Percentiles rank a stretch among this genome's conserved stretches.
These are phyloP conservation scores for Synanthedon myopaeformis DNA, from an alignment of 2,888 invertebrate species.

Conservation along the genomic window DNA sequence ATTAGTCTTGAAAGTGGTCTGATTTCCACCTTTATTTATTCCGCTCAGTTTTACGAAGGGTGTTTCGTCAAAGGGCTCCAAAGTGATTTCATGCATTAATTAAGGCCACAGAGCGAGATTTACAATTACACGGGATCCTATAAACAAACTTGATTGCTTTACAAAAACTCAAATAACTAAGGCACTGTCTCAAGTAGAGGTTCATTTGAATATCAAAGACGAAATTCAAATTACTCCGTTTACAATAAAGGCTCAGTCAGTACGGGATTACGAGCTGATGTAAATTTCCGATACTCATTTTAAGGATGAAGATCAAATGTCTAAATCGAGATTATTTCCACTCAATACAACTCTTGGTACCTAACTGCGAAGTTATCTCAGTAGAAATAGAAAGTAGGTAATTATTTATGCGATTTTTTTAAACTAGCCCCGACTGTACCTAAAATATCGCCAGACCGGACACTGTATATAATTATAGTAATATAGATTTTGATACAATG, in stretches of 20 bases:
- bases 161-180: conserved; percentile 71
- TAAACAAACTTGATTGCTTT: conserved; percentile 71
- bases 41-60: conserved; percentile 31
- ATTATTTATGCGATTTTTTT: no score
- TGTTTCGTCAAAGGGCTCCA: conserved; percentile 37
- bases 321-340: conserved; percentile 42
- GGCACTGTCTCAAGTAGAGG: conserved; percentile 69
- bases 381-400: no score
- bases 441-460: no score
- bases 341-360: neutral
- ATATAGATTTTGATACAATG: no score
- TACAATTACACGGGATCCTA: conserved; percentile 63
- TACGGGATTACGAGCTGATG: conserved; percentile 66
- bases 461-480: no score
- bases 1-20: conserved; percentile 20
- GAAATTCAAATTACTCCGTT: conserved; percentile 69
- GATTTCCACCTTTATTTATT: conserved; percentile 35
- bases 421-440: no score
- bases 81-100: conserved; percentile 63
- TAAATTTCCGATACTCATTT: conserved; percentile 71
- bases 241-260: conserved; percentile 67
- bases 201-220: conserved; percentile 71
- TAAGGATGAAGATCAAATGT: conserved; percentile 60
- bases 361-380: no score
- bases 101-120: conserved; percentile 64